phyloP scores from a whole-genome alignment of 1,140 invertebrate genomes.

The Pseudoatta argentina region DNA sequence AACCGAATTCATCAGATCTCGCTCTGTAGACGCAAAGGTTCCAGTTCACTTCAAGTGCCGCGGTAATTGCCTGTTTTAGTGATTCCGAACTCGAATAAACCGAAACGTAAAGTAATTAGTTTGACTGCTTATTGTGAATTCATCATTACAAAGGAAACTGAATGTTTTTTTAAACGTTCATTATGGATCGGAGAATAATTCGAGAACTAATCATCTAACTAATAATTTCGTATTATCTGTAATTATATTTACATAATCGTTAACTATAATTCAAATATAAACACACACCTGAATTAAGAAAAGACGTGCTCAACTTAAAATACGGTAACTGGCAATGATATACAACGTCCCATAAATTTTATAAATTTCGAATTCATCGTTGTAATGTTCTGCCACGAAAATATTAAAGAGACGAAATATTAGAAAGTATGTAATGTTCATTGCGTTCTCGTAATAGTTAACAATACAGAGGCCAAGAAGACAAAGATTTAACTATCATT shows the following conservation, averaged over 20 bases:
- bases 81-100: not conserved
- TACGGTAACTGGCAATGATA: not conserved
- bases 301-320: not conserved
- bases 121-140: not conserved
- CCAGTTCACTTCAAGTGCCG: not conserved
- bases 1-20: conserved; percentile 34
- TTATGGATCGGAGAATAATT: not conserved
- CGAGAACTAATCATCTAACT: not conserved
- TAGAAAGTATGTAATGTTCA: conserved; percentile 18
- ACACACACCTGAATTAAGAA: not conserved
- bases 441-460: conserved; percentile 31
- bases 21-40: not conserved
- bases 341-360: not conserved
- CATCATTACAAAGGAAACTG: not conserved
- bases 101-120: not conserved
- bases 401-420: not conserved
- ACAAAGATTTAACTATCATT: conserved; percentile 11
- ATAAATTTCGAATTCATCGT: conserved; percentile 28
- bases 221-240: not conserved
- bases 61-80: not conserved
- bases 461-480: not conserved
- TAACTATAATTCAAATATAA: not conserved
- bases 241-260: not conserved
- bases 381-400: not conserved
- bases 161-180: not conserved